Conservation (phyloP, 2,888 invertebrate species). For the Volucella zonaria region DNA sequence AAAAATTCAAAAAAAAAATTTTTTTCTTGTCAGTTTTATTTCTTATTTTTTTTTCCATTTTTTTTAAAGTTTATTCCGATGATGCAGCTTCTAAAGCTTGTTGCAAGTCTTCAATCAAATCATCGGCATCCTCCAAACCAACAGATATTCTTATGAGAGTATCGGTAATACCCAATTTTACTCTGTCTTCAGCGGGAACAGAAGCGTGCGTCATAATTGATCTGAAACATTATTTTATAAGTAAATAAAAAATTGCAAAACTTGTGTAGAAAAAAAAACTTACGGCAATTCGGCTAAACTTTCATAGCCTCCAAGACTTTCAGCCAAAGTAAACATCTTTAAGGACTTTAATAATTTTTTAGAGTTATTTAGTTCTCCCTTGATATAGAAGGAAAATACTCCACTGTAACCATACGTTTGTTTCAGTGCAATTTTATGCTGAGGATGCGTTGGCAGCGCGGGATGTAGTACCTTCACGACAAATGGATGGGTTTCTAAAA, state of each 20-base stretch:
- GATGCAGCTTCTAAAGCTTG: slow-evolving; percentile 87
- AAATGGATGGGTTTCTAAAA: slow-evolving; percentile 90
- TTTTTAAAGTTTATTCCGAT: neutral
- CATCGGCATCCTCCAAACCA: slow-evolving; percentile 93
- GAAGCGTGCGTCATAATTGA: slow-evolving; percentile 97
- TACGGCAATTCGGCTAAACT: slow-evolving; percentile 97
- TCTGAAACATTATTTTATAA: slow-evolving; percentile 82
- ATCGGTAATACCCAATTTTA: slow-evolving; percentile 90
- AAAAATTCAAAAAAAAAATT: neutral
- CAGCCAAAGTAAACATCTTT: slow-evolving; percentile 93
- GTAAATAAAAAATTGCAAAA: neutral
- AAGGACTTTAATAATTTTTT: slow-evolving; percentile 88
- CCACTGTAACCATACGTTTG: slow-evolving; percentile 96
- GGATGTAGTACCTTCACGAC: slow-evolving; percentile 93
- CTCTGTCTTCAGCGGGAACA: slow-evolving; percentile 89
- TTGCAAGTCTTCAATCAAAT: slow-evolving; percentile 92
- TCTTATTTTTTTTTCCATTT: neutral
- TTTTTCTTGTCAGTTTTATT: slow-evolving; percentile 5
- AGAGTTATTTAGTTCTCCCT: slow-evolving; percentile 89
- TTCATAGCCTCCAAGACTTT: slow-evolving; percentile 97
- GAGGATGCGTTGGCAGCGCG: slow-evolving; percentile 93
- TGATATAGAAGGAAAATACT: slow-evolving; percentile 94
- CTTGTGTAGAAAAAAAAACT: slow-evolving; percentile 81
- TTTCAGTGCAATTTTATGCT: slow-evolving; percentile 89
- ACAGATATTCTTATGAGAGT: slow-evolving; percentile 93